Percentiles rank a stretch among this genome's conserved stretches.
Conservation (phyloP, 2,113 vertebrate species). For the Heloderma charlesbogerti region DNA sequence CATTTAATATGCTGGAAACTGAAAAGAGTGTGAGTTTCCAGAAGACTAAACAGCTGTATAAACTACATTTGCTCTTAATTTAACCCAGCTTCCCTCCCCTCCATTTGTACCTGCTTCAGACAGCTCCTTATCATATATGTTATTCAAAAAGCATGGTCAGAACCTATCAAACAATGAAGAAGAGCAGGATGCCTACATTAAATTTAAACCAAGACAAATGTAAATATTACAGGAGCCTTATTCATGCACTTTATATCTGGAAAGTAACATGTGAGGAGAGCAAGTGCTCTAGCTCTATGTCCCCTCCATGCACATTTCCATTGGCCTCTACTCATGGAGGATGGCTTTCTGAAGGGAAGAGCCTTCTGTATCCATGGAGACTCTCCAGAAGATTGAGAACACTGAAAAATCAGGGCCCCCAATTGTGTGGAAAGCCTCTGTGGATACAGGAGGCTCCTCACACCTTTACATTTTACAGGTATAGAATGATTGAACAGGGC, state of each 20-base stretch:
- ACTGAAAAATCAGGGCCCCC: too few species aligned
- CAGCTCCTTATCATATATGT: neutral
- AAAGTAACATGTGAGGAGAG: too few species aligned
- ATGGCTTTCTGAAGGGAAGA: too few species aligned
- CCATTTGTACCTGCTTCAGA: neutral
- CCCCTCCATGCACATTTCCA: too few species aligned
- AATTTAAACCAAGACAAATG: neutral
- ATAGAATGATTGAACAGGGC: neutral
- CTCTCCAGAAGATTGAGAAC: too few species aligned
- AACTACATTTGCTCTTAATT: neutral
- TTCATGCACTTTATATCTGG: too few species aligned
- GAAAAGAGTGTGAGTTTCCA: neutral
- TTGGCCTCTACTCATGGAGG: too few species aligned
- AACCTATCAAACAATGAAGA: neutral
- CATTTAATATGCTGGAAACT: neutral
- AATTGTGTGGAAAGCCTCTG: too few species aligned
- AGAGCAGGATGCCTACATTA: neutral
- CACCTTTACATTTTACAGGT: too few species aligned
- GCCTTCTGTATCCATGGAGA: too few species aligned
- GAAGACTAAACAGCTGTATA: neutral
- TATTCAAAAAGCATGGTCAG: neutral
- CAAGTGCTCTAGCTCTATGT: too few species aligned
- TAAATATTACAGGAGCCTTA: neutral
- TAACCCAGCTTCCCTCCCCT: neutral
- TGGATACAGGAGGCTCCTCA: too few species aligned